Evolutionary conservation across 2,888 invertebrate genomes (phyloP), one percentile per base, ranked within the genome.

Genomic region (Rhogogaster chlorosoma): DNA sequence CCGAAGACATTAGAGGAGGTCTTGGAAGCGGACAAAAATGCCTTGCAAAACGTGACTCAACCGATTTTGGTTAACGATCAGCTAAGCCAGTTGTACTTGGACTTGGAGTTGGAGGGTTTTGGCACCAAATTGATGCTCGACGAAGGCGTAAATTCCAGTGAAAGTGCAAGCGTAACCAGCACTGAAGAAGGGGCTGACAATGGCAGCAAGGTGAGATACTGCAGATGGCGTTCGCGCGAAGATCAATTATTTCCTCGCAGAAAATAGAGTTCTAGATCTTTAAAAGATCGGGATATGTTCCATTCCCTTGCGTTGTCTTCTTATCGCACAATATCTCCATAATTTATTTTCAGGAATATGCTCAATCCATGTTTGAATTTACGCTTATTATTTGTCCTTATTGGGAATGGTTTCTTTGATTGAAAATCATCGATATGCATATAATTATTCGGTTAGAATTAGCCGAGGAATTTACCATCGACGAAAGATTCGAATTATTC

Each of bases 11-110:
- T 96, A 86, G 94, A 95, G 15, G 96, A 96, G 84, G 95, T 96
- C 1, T 93, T 97, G n/a, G 91, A 94, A 87, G 93, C 94, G 3
- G 97, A 97, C 90, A 93, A 95, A 89, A 92, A 95, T 84, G 94
- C 94, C 78, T 93, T 97, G 38, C 93, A 93, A 80, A 92, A 91
- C 5, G 92, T 96, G 0, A 94, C 95, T 87, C 94, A 97, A 95
- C 96, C 97, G 0, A 89, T 94, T 1, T 88, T 96, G 88, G 97
- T 97, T 0, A 96, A 96, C 90, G 96, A 97, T 84, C 97, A 97
- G 92, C 92, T 97, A 32, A 94, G 94, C 57, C 96, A 97, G 89
- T 93, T 97, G 5, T 97, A 96, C 89, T 88, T 95, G 49, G 97
- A 97, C 89, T 93, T 97, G 89, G 96, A 96, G 88, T 89, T 96